Evolutionary conservation across 2,888 invertebrate genomes (phyloP).

Genomic region (Noctua fimbriata): DNA sequence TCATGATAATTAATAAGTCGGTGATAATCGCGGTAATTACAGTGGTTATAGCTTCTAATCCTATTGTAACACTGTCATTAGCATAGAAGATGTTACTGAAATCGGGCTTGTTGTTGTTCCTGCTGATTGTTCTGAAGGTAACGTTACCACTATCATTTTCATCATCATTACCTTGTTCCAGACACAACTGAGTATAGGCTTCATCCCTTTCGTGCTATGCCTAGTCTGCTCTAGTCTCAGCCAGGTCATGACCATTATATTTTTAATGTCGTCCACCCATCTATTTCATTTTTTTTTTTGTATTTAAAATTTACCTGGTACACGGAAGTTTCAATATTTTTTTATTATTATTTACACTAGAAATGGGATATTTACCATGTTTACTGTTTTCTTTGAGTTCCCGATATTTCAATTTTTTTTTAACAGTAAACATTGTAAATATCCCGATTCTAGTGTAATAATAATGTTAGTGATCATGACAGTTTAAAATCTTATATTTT

Average conservation of each 20-base stretch:
- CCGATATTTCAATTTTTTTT: no score
- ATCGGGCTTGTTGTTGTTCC: not conserved
- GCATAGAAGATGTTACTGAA: constrained; percentile 1
- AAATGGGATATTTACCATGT: no score
- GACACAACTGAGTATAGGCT: not conserved
- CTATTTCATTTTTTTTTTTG: not conserved
- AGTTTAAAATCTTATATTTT: no score
- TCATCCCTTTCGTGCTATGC: not conserved
- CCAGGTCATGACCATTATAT: not conserved
- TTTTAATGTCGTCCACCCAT: not conserved
- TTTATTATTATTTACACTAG: no score
- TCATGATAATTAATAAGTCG: not conserved
- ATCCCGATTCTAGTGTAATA: no score
- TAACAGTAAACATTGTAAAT: no score
- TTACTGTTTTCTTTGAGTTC: no score
- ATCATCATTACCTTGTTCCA: not conserved
- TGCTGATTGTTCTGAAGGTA: constrained; percentile 12
- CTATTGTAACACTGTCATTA: not conserved
- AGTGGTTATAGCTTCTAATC: not conserved
- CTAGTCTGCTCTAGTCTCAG: not conserved
- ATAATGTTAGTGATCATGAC: no score
- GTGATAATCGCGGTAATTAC: not conserved
- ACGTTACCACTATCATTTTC: not conserved
- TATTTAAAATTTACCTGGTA: no score
- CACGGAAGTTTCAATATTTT: no score